phyloP scores from a whole-genome alignment of 2,888 invertebrate genomes.

The Mycalesis mineus region DNA sequence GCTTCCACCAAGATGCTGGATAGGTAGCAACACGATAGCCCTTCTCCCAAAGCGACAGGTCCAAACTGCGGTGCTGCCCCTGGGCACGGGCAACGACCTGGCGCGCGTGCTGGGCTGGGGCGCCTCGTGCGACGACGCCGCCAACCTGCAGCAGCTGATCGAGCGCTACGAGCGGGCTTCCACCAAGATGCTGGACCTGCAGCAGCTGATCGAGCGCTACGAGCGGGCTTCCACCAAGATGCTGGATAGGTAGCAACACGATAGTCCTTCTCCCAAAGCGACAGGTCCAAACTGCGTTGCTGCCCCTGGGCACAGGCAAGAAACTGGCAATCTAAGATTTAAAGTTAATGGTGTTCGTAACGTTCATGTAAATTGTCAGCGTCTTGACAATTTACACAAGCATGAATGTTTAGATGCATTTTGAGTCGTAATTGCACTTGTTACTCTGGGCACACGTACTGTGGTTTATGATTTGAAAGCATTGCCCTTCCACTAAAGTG shows the following conservation, averaged over 20 bases:
- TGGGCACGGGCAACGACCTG: conserved; percentile 97
- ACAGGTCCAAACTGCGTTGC: conserved; percentile 95
- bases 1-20: no score
- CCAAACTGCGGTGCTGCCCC: conserved; percentile 95
- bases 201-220: conserved; percentile 76
- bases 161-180: conserved; percentile 92
- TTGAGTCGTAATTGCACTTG: no score
- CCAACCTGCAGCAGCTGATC: conserved; percentile 92
- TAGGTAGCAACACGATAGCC: no score
- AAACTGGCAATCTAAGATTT: no score
- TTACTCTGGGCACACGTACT: no score
- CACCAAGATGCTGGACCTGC: conserved; percentile 90
- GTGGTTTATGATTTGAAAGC: no score
- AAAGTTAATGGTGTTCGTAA: no score
- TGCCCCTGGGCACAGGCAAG: conserved; percentile 97
- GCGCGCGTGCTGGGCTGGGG: conserved; percentile 98
- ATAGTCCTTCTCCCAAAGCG: conserved; percentile 73
- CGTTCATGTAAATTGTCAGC: no score
- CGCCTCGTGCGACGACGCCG: conserved; percentile 95
- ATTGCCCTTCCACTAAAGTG: no score
- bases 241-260: no score
- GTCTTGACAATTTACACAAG: no score
- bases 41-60: conserved; percentile 85
- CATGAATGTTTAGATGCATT: no score
- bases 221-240: conserved; percentile 77